Evolutionary conservation across 1,140 invertebrate species (phyloP).

Genomic region (Hermetia illucens): DNA sequence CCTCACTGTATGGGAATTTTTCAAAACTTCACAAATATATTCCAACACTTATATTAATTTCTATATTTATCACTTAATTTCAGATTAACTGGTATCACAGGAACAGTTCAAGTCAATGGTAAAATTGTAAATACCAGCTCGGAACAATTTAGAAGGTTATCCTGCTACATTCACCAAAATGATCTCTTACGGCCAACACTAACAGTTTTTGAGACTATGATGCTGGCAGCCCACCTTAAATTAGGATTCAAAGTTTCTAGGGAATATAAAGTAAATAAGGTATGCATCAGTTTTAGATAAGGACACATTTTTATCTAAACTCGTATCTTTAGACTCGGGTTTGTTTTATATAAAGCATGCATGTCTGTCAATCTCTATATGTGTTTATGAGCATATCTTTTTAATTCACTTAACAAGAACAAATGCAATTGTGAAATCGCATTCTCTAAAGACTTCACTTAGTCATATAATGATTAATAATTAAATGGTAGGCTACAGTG

Average conservation of each 20-base stretch:
- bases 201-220: constrained; percentile 72
- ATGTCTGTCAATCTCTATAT: too few species aligned
- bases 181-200: constrained; percentile 65
- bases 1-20: too few species aligned
- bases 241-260: constrained; percentile 47
- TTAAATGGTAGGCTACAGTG: too few species aligned
- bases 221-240: constrained; percentile 71
- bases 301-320: too few species aligned
- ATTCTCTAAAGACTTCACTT: too few species aligned
- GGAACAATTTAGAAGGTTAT: constrained; percentile 55
- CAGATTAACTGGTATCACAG: constrained; percentile 45
- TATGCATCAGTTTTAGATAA: constrained; percentile 10
- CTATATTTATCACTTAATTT: constrained; percentile 8
- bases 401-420: too few species aligned
- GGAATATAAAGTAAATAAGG: constrained; percentile 19
- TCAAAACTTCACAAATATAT: too few species aligned
- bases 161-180: constrained; percentile 86
- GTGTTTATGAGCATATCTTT: too few species aligned
- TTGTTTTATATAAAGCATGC: too few species aligned
- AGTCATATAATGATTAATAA: too few species aligned
- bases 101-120: constrained; percentile 60
- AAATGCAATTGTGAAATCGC: too few species aligned
- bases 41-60: background rate
- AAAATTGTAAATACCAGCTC: constrained; percentile 53
- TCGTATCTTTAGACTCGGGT: too few species aligned